phyloP scores from a whole-genome alignment of 1,140 invertebrate species.

The Euwallacea similis region DNA sequence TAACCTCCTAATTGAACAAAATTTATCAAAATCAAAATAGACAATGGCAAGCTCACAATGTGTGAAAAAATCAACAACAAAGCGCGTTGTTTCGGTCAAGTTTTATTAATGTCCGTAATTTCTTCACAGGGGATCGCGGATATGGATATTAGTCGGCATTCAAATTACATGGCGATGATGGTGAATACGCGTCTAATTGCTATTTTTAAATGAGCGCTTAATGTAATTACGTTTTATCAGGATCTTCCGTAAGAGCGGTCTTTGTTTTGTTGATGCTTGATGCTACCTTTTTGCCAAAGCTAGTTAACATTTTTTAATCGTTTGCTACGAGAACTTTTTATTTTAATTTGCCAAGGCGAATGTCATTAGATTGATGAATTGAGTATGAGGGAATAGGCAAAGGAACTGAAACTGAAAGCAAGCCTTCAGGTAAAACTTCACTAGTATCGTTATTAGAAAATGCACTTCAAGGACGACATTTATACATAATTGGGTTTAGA shows the following conservation, averaged over 20 bases:
- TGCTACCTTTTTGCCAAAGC: not conserved
- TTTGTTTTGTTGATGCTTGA: not conserved
- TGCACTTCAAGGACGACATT: not conserved
- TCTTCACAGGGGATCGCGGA: constrained; percentile 9
- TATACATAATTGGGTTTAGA: not conserved
- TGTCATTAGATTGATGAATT: not conserved
- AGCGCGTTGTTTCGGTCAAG: constrained; percentile 13
- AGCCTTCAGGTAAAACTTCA: not conserved
- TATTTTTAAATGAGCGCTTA: constrained; percentile 1
- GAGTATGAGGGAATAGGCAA: too few relatives aligned
- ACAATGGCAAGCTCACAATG: not conserved
- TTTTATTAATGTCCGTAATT: constrained; percentile 7
- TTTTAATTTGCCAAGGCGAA: not conserved
- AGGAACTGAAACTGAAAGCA: too few relatives aligned
- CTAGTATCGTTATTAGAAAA: not conserved
- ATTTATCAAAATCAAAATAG: not conserved
- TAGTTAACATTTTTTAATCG: not conserved
- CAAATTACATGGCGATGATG: constrained; percentile 5
- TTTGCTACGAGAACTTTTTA: not conserved
- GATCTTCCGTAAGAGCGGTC: not conserved
- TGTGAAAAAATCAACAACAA: constrained; percentile 9
- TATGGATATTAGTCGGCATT: constrained; percentile 7
- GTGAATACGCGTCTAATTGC: constrained; percentile 1
- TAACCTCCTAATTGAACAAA: not conserved
- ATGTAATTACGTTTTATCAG: constrained; percentile 7